Evolutionary conservation across 2,113 vertebrate genomes (phyloP).

Genomic region (Vanacampus margaritifer): DNA sequence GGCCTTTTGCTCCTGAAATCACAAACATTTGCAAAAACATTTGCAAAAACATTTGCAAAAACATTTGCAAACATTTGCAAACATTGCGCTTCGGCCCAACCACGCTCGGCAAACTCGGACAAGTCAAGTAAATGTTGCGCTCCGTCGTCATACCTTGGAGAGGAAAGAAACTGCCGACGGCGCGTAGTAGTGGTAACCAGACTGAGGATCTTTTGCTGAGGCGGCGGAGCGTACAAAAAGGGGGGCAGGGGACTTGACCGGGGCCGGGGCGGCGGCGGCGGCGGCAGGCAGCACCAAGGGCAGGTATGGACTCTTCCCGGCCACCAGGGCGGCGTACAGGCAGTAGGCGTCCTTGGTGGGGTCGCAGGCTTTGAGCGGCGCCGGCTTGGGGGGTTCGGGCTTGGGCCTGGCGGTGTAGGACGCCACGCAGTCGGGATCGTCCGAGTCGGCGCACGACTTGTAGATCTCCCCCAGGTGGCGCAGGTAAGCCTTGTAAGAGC

Average conservation of each 20-base stretch:
- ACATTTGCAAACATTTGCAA: background rate
- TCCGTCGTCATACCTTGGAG: conserved; percentile 47
- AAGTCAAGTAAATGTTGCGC: background rate
- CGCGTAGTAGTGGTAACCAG: conserved; percentile 63
- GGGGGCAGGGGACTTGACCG: conserved; percentile 60
- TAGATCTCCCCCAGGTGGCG: conserved; percentile 73
- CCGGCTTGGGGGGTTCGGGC: conserved; percentile 61
- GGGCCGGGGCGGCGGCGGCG: conserved; percentile 41
- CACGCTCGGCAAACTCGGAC: background rate
- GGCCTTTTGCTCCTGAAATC: conserved; percentile 68
- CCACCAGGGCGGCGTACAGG: conserved; percentile 55
- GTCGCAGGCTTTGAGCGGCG: conserved; percentile 71
- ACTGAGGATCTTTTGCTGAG: conserved; percentile 49
- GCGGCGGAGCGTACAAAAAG: conserved; percentile 54
- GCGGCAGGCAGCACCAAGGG: conserved; percentile 53
- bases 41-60: background rate
- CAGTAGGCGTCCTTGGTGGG: conserved; percentile 74
- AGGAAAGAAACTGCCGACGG: conserved; percentile 62
- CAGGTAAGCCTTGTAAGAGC: conserved; percentile 73
- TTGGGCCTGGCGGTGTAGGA: conserved; percentile 60
- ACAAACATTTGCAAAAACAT: background rate
- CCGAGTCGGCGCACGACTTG: conserved; percentile 72
- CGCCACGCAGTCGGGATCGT: conserved; percentile 70
- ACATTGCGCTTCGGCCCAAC: background rate
- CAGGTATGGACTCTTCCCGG: conserved; percentile 64